Evolutionary conservation across 2,113 vertebrate species (phyloP), one percentile per base, ranked within the genome.

Genomic region (Alexandromys fortis): DNA sequence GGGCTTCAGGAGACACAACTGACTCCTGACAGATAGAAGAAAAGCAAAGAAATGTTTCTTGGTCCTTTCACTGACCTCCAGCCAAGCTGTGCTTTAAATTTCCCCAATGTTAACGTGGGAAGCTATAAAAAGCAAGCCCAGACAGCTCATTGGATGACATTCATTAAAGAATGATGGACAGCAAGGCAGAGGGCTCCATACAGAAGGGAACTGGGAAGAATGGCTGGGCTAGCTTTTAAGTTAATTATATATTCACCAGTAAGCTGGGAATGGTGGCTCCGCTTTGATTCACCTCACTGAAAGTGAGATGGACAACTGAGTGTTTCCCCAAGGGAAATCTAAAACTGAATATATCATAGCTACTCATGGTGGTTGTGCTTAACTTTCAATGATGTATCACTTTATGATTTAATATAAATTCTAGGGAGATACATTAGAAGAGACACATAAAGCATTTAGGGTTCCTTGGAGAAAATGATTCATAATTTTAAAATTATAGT

Each of bases 211-310:
- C 9, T 79, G 52, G 73, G 35, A 77, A 78, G 77, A 85, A 47
- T 70, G 58, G 38, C 30, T 24, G 73, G 70, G 70, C 78, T 89
- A 35, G 87, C 95, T 76, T 94, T 94, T 14, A 58, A 85, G 68
- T 91, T 97, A 95, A 97, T 95, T 97, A 96, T 47, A 81, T 97
- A 95, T 96, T 97, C 94, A 95, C 85, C 95, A 91, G 45, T 91
- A 96, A 97, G 52, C 92, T 97, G 83, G 94, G 78, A 92, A 83
- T 82, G 45, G 1, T 38, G 78, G 75, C 58, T 83, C 52, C 65
- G 33, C 82, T 96, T 77, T 97, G 78, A 96, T 85, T 90, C 87
- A 93, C 94, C 35, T 85, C 92, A 91, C 38, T 75, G 89, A 87
- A 55, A 96, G 45, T 73, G 55, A 94, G 92, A 81, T 21, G 42